phyloP scores from a whole-genome alignment of 2,888 invertebrate species.

The Teleiodes luculella region DNA sequence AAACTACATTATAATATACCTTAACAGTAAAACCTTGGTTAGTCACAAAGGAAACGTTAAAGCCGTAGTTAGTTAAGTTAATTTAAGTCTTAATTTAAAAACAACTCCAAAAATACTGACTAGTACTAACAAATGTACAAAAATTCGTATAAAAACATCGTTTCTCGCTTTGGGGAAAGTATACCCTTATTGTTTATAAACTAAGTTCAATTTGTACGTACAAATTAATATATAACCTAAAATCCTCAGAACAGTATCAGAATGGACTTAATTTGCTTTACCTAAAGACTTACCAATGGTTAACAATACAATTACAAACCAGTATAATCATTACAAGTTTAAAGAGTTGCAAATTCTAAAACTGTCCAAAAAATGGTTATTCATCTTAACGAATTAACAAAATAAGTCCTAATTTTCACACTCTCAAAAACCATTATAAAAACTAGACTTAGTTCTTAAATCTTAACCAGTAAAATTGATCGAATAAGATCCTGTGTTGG shows the following conservation, averaged over 20 bases:
- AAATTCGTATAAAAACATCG: slow-evolving; percentile 21
- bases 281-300: too few species aligned
- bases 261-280: too few species aligned
- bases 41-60: slow-evolving; percentile 25
- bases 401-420: background rate
- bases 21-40: background rate
- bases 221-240: background rate
- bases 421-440: too few species aligned
- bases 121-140: slow-evolving; percentile 46
- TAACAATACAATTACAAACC: too few species aligned
- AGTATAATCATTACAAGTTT: too few species aligned
- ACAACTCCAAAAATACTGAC: slow-evolving; percentile 42
- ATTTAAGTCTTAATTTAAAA: slow-evolving; percentile 21
- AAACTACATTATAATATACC: background rate
- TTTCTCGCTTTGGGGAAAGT: slow-evolving; percentile 30
- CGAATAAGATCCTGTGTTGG: slow-evolving; percentile 86
- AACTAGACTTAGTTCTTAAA: too few species aligned
- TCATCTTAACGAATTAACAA: too few species aligned
- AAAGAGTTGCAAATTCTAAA: too few species aligned
- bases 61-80: slow-evolving; percentile 27
- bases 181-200: slow-evolving; percentile 10
- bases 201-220: slow-evolving; percentile 8
- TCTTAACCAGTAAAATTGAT: slow-evolving; percentile 82
- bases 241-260: too few species aligned
- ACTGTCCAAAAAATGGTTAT: too few species aligned